Percentiles rank a stretch among this genome's conserved stretches.
Conservation (phyloP, 2,888 invertebrate genomes). For the Erebia palarica region DNA sequence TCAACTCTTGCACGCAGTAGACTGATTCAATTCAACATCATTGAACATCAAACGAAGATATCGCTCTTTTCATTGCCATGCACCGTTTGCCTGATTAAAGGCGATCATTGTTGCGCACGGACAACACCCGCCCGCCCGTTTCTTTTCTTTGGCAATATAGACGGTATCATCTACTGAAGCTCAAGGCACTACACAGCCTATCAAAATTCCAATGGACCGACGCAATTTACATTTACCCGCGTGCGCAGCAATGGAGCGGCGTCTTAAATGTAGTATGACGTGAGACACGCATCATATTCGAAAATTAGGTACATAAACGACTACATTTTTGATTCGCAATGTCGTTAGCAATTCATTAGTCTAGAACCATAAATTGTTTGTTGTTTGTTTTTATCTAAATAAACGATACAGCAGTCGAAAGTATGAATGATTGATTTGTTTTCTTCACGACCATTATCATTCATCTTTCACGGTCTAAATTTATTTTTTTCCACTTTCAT, state of each 20-base stretch:
- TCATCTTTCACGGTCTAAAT: background rate
- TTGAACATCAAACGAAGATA: slow-evolving; percentile 26
- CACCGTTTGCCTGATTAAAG: slow-evolving; percentile 1
- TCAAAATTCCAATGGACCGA: no score
- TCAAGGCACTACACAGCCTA: no score
- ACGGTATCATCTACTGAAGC: no score
- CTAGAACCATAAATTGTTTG: background rate
- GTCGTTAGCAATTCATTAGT: background rate
- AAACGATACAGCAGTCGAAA: background rate
- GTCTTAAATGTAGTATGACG: no score
- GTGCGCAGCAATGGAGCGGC: no score
- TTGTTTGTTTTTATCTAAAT: background rate
- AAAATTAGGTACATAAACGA: no score
- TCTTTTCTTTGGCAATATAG: no score
- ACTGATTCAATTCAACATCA: slow-evolving; percentile 21
- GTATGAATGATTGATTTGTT: slow-evolving; percentile 4
- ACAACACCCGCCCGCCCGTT: no score
- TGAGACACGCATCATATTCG: no score
- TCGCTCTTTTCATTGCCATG: slow-evolving; percentile 7
- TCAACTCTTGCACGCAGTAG: slow-evolving; percentile 41
- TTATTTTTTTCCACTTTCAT: slow-evolving; percentile 16
- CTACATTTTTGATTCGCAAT: no score
- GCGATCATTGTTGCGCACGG: background rate
- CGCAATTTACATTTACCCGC: no score
- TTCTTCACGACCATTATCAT: slow-evolving; percentile 1